Evolutionary conservation across 2,113 vertebrate genomes (phyloP).

Genomic region (Nothoprocta perdicaria): DNA sequence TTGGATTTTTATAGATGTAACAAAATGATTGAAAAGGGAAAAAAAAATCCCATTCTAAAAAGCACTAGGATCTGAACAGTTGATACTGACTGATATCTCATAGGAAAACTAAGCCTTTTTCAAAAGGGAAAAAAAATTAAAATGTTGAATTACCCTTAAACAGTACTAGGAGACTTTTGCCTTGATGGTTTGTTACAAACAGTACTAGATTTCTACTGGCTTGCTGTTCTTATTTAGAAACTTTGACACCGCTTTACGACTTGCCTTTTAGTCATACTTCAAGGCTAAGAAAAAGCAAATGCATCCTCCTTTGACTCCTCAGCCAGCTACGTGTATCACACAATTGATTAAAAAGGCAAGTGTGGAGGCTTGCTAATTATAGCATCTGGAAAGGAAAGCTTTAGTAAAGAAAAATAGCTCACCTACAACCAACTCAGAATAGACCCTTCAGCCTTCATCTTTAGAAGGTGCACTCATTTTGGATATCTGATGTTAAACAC

Average conservation of each 20-base stretch:
- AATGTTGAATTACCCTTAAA: background rate
- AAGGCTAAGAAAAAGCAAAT: background rate
- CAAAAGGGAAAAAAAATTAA: too few species aligned
- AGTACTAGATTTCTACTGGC: background rate
- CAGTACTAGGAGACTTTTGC: background rate
- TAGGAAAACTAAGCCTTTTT: background rate
- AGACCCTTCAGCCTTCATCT: background rate
- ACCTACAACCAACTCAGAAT: background rate
- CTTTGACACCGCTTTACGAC: background rate
- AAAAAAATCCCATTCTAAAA: background rate
- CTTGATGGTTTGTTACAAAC: background rate
- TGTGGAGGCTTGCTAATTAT: background rate
- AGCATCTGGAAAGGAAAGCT: background rate
- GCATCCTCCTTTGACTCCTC: background rate
- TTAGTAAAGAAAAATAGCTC: background rate
- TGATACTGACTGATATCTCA: background rate
- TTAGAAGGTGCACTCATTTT: background rate
- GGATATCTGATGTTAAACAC: background rate
- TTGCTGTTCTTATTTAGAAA: background rate
- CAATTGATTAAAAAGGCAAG: slow-evolving; percentile 6
- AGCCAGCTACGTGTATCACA: background rate
- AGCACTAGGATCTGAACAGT: background rate
- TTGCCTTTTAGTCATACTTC: background rate
- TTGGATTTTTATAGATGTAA: background rate
- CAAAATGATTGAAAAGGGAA: background rate